Base-by-base conservation (phyloP, 2,888 invertebrate genomes). In the Lepidocyrtinus sp. region DNA sequence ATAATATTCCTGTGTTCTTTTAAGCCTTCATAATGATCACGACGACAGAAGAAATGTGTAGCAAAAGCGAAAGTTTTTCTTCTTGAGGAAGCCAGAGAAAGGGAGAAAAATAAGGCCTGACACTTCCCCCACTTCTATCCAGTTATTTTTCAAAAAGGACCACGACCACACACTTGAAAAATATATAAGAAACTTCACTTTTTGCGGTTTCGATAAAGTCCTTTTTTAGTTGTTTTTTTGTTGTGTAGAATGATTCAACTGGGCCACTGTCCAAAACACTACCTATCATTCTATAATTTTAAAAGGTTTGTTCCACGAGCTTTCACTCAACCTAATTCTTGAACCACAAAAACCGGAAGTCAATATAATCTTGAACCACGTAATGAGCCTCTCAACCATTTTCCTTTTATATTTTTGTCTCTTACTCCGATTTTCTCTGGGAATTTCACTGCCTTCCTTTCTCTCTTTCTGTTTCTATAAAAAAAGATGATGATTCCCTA, bases 361-460 rank as follows among this genome's bases (percentile, higher is more conserved):
- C 79, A 79, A 79, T 79, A 79, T 74, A 79, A 74, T 79, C 79
- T 79, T 69, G 79, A 74, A 79, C 79, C 79, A 36, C 70, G 74
- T 79, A 79, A 79, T 79, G 74, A 79, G 79, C 74, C 74, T 26
- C n/a, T 21, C 21, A 59, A 12, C 59, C 21, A 59, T 59, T 21
- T n/a, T n/a, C n/a, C 50, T 68, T 68, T 68, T 50, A 7, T 19
- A 68, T 59, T 59, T 21, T 59, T 36, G 5, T 36, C 36, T 36
- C 36, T 36, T 50, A n/a, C 15, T 50, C 21, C 7, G 68, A 68
- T 9, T 68, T 36, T 59, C 62, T 71, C 71, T 12, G 61, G 26
- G 50, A 62, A 61, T 27, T 71, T 61, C n/a, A 55, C 70, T 12
- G 36, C 12, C 12, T 36, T 36, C 36, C 36, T 12, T 5, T 36